Evolutionary conservation across 2,888 invertebrate genomes (phyloP), one percentile per base, ranked within the genome.

Genomic region (Brachylomia viminalis): DNA sequence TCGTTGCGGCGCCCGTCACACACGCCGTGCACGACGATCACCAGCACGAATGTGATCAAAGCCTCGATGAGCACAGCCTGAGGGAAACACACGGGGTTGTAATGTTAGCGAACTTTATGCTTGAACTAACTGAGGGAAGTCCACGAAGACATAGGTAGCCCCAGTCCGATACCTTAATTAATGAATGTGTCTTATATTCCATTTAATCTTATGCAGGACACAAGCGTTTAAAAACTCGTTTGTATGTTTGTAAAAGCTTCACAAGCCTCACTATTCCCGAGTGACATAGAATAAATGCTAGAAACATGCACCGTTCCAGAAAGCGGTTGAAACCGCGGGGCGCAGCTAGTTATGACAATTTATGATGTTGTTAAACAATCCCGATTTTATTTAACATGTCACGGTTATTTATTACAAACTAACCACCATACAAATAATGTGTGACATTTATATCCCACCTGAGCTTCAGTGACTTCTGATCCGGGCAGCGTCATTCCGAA

Each of bases 21-120:
- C 52, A 98, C 98, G 23, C 98, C 98, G 92, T 98, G 98, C 30
- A 99, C 98, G 56, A 98, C 98, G 89, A 99, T 96, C 76, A 99
- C 98, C 89, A 99, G 96, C 73, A 99, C 97, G 94, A 99, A 98
- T 15, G 99, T 99, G 87, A 99, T 98, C 91, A 99, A 95, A 0
- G 98, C 98, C 93, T 99, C 99, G 79, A 99, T 97, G 65, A 98
- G 96, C 79, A 99, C 96, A 1, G 98, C 98, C 91, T 98, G 72
- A 23, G n/a, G 73, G 1, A 45, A 47, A 45, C 8, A 70, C 23
- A 42, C 4, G 15, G 15, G 8, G 15, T 23, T n/a, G 6, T 30
- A 10, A 68, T 47, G 6, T 5, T 54, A 54, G 54, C 54, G 54
- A 54, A 27, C n/a, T 54, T 27, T 54, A n/a, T n/a, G n/a, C 5